phyloP scores from a whole-genome alignment of 2,113 vertebrate species.

The Lagopus leucura region DNA sequence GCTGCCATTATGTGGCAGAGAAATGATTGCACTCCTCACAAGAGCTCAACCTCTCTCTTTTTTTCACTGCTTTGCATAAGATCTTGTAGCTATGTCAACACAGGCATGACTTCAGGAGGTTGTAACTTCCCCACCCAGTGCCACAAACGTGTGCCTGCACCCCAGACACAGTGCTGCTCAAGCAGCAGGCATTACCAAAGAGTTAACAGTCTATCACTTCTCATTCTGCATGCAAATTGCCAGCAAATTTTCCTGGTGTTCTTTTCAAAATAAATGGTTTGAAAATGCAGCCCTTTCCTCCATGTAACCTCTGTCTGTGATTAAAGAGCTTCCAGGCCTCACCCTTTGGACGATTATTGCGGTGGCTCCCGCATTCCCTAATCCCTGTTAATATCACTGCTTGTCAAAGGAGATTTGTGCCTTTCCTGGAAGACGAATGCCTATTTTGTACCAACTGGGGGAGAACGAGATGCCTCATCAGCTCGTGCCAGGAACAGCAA shows the following conservation, averaged over 20 bases:
- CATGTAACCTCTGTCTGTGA: conserved; percentile 3
- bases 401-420: conserved; percentile 67
- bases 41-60: not conserved
- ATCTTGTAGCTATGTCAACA: not conserved
- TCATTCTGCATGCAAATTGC: not conserved
- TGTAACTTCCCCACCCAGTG: not conserved
- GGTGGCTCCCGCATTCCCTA: conserved; percentile 32
- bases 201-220: not conserved
- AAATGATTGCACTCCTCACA: not conserved
- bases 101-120: not conserved
- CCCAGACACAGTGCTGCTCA: not conserved
- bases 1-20: not conserved
- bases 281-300: not conserved
- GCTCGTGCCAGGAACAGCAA: not conserved
- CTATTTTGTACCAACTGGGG: not conserved
- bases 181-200: not conserved
- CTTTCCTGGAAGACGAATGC: conserved; percentile 25
- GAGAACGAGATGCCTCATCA: not conserved
- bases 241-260: not conserved
- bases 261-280: not conserved
- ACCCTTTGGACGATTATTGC: conserved; percentile 1
- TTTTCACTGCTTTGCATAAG: not conserved
- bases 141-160: not conserved
- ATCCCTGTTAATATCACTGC: conserved; percentile 63
- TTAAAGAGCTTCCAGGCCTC: conserved; percentile 14